Conservation (phyloP, 2,797 vertebrate genomes). For the Coilia nasus region DNA sequence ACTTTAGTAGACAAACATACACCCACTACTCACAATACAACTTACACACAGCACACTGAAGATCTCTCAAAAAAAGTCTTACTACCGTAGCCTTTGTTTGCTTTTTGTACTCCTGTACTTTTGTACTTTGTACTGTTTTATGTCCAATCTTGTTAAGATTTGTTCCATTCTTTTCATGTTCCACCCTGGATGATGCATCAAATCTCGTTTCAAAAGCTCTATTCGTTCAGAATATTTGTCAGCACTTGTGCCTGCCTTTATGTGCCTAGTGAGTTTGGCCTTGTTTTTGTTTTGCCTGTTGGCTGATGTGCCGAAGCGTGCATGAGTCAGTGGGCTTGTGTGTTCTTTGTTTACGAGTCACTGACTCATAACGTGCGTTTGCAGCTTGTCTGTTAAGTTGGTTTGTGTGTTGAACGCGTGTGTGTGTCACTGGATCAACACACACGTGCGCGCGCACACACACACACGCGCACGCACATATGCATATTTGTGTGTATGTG, state of each 20-base stretch:
- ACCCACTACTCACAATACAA: neutral
- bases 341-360: slow-evolving; percentile 11
- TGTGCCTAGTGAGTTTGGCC: neutral
- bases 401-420: neutral
- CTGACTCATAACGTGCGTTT: neutral
- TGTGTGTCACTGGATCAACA: neutral
- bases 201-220: neutral
- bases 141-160: neutral
- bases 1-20: neutral
- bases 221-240: neutral
- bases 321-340: slow-evolving; percentile 24
- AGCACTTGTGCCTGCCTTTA: slow-evolving; percentile 31
- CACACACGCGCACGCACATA: neutral
- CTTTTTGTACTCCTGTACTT: too few species aligned
- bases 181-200: neutral
- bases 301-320: neutral
- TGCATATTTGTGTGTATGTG: neutral
- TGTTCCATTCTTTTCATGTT: neutral
- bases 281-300: slow-evolving; percentile 9
- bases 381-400: neutral
- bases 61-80: neutral
- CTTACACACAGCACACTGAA: neutral
- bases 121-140: neutral
- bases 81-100: neutral
- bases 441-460: neutral